These are phyloP conservation scores for Mastomys natalensis DNA, from an alignment of 2,113 vertebrate genomes.

Conservation along the genomic window DNA sequence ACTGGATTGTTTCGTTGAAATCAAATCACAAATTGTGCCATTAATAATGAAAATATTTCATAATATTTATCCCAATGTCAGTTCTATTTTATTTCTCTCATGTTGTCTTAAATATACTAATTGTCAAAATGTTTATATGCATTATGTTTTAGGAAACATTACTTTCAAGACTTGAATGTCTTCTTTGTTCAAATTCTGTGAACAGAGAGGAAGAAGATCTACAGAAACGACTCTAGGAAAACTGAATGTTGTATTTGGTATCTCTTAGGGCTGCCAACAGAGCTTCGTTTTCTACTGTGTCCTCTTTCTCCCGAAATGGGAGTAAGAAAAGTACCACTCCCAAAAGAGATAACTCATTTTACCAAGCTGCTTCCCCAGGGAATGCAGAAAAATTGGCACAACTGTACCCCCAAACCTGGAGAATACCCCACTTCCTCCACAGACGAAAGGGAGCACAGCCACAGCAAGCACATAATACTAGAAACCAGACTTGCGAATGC, in stretches of 20 bases:
- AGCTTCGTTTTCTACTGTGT: background rate
- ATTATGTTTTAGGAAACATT: background rate
- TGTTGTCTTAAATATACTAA: background rate
- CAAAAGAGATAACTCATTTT: background rate
- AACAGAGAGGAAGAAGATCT: background rate
- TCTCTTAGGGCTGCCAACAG: background rate
- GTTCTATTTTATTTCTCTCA: background rate
- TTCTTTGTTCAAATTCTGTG: background rate
- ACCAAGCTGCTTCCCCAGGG: background rate
- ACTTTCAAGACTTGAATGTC: background rate
- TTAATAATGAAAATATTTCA: background rate
- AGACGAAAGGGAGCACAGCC: background rate
- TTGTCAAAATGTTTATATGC: background rate
- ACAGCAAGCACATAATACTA: background rate
- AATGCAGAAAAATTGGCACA: background rate
- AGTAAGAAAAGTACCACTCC: background rate
- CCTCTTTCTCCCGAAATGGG: background rate
- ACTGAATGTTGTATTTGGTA: background rate
- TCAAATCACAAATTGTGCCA: background rate
- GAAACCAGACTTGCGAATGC: background rate
- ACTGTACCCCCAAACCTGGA: background rate
- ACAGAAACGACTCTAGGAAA: background rate
- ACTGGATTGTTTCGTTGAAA: conserved; percentile 27
- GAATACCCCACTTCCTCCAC: background rate
- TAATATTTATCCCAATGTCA: background rate